Conservation (phyloP, 2,888 invertebrate species). For the Dryomyza anilis region DNA sequence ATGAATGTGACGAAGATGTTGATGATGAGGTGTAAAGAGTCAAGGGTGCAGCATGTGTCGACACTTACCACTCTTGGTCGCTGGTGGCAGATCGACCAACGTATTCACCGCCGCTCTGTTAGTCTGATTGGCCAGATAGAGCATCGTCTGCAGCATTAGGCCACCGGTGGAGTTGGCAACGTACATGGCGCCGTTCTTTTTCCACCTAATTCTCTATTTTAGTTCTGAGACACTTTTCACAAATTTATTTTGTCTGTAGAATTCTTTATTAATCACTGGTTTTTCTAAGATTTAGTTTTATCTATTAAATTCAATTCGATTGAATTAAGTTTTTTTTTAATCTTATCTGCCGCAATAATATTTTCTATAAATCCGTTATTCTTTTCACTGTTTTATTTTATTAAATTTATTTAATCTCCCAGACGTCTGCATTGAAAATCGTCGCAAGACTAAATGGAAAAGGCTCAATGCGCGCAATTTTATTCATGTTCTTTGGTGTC, state of each 20-base stretch:
- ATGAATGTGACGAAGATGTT: too few species aligned
- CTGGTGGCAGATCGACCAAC: constrained; percentile 55
- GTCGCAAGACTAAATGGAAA: constrained; percentile 46
- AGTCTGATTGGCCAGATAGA: constrained; percentile 60
- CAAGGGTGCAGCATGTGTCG: neutral
- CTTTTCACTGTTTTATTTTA: too few species aligned
- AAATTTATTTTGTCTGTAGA: neutral
- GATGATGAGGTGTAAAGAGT: neutral
- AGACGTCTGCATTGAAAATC: constrained; percentile 36
- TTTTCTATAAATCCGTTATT: neutral
- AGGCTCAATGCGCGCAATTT: constrained; percentile 42
- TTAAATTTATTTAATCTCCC: too few species aligned
- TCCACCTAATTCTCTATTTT: neutral
- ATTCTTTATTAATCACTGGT: neutral
- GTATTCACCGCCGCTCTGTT: constrained; percentile 55
- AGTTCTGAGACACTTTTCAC: neutral
- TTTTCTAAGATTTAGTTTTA: neutral
- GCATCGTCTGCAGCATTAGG: constrained; percentile 60
- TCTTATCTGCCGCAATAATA: neutral
- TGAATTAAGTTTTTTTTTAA: neutral
- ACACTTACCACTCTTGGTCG: constrained; percentile 57
- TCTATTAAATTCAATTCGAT: neutral
- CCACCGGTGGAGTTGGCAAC: constrained; percentile 58
- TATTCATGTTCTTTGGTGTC: constrained; percentile 30
- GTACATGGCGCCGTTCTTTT: constrained; percentile 47